These are phyloP conservation scores for Larimichthys crocea DNA, from an alignment of 2,113 vertebrate species.

Conservation along the genomic window DNA sequence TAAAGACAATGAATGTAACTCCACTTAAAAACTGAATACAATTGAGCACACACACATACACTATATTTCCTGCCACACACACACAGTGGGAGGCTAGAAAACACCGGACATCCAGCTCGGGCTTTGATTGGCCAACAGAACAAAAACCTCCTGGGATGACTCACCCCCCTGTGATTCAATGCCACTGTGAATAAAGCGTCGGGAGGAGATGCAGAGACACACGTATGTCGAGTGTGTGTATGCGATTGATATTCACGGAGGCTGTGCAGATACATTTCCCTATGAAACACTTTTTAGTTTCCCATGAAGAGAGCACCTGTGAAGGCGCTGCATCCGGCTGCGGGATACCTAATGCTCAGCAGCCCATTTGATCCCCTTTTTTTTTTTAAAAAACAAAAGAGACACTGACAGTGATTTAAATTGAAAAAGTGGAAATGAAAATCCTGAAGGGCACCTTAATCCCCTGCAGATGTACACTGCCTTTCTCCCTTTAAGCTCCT, in stretches of 20 bases:
- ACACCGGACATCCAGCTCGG: conserved; percentile 62
- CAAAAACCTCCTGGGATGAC: conserved; percentile 70
- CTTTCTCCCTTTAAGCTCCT: conserved; percentile 33
- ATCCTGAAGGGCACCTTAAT: conserved; percentile 18
- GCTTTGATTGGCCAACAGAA: conserved; percentile 66
- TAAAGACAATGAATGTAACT: not conserved
- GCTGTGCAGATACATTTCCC: conserved; percentile 56
- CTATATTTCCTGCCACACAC: conserved; percentile 14
- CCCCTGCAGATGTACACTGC: conserved; percentile 10
- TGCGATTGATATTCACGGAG: conserved; percentile 66
- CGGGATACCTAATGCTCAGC: conserved; percentile 27
- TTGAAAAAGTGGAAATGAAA: conserved; percentile 15
- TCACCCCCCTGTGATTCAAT: conserved; percentile 68
- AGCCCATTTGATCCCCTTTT: conserved; percentile 37
- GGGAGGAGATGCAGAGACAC: conserved; percentile 46
- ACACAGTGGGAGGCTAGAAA: conserved; percentile 32
- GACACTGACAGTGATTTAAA: conserved; percentile 3
- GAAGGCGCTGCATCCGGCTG: conserved; percentile 31
- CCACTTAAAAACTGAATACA: conserved; percentile 26
- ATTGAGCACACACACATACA: conserved; percentile 1
- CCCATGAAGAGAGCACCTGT: conserved; percentile 64
- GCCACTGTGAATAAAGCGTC: conserved; percentile 50
- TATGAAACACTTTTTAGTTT: conserved; percentile 57
- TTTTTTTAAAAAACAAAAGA: not conserved
- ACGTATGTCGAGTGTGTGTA: conserved; percentile 24